These are phyloP conservation scores for Sarcophaga caerulescens DNA, from an alignment of 2,888 invertebrate genomes.

Conservation along the genomic window DNA sequence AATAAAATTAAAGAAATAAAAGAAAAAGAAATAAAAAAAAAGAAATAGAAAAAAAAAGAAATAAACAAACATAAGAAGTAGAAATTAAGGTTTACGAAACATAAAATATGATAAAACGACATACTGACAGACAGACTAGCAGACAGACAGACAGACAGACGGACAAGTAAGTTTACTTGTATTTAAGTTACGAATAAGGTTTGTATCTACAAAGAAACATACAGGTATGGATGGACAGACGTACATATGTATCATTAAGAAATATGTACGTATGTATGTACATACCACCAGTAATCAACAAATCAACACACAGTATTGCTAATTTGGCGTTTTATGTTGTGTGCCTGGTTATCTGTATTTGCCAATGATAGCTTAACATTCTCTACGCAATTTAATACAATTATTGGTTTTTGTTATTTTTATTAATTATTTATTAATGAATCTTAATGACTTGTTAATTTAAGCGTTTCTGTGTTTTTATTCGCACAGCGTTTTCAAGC, in stretches of 20 bases:
- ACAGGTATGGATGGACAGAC: background rate
- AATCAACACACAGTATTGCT: background rate
- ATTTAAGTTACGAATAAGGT: too few relatives aligned
- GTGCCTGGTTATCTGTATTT: too few relatives aligned
- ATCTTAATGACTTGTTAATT: too few relatives aligned
- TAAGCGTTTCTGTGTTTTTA: too few relatives aligned
- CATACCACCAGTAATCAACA: background rate
- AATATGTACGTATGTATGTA: too few relatives aligned
- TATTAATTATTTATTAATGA: background rate
- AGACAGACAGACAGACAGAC: background rate
- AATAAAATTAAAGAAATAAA: constrained; percentile 23
- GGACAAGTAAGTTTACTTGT: background rate
- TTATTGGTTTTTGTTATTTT: too few relatives aligned
- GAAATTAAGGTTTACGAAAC: constrained; percentile 8
- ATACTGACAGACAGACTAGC: background rate
- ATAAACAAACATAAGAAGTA: background rate
- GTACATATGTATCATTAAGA: background rate
- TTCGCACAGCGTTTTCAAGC: background rate
- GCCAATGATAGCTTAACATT: too few relatives aligned
- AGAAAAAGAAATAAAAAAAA: background rate
- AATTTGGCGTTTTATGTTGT: background rate
- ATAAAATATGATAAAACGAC: background rate
- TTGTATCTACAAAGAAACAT: too few relatives aligned
- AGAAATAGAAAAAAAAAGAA: background rate
- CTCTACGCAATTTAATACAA: too few relatives aligned